Base-by-base conservation (phyloP, 2,888 invertebrate species). In the Phyllotreta striolata region DNA sequence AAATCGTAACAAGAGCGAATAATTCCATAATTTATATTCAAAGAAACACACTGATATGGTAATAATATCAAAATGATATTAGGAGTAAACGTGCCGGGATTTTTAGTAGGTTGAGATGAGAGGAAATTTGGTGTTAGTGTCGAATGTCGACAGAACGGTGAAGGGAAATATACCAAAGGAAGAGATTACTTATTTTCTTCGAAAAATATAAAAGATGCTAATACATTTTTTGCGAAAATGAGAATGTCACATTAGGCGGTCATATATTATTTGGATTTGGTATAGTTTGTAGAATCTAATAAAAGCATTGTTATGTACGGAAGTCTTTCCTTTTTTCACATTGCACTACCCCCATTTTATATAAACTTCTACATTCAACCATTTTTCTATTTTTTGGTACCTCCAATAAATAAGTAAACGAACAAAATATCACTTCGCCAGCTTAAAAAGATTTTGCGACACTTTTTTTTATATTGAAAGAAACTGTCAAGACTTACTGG, bases 1-100 rank as follows among this genome's bases (percentile, higher is more conserved):
- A 57, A 69, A 71, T 72, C 73, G 72, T 66, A 72, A 70, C 69
- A 68, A 66, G 69, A 62, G 66, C 64, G 70, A 73, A 76, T 79
- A 78, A 78, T 78, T 76, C 74, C 74, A 77, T 77, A 78, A 77
- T 79, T 76, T 77, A 76, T 79, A 79, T 79, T 78, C 79, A 67
- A 70, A 74, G 72, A 72, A 71, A 74, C 75, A 74, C 75, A 73
- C 76, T 55, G 55, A 55, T 79, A 78, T 78, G 77, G 79, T 80
- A 79, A 79, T 80, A 78, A 79, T 79, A 79, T 76, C 77, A 77
- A 78, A 78, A 78, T 78, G 76, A 77, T 77, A 78, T 78, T 77
- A 78, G 74, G 73, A 68, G 72, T 66, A 72, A 70, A 78, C 78
- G 78, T 77, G 78, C 72, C 59, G 51, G 60, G 75, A 74, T 72